Conservation (phyloP, 1,140 invertebrate genomes). For the Microplitis demolitor region DNA sequence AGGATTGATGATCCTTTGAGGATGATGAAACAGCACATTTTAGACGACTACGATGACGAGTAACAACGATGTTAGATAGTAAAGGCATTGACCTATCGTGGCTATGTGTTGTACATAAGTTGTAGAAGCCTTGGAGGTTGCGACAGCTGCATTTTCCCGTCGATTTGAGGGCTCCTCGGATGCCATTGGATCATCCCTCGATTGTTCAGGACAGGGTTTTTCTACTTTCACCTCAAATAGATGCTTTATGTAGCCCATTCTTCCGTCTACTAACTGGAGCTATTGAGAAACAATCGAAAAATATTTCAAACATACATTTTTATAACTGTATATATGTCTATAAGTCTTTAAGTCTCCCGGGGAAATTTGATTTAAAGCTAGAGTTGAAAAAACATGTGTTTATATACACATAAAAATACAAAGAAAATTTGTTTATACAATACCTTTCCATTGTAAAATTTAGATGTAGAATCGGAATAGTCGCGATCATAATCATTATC, state of each 20-base stretch:
- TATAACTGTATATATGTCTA: not conserved
- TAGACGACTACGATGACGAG: not conserved
- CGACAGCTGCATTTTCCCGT: slow-evolving; percentile 46
- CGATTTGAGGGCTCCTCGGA: slow-evolving; percentile 57
- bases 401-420: not conserved
- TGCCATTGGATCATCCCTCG: slow-evolving; percentile 55
- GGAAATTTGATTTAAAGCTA: no score
- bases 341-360: no score
- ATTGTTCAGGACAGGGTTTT: slow-evolving; percentile 66
- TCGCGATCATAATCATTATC: slow-evolving; percentile 40
- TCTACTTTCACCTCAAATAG: slow-evolving; percentile 69
- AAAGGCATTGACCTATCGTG: slow-evolving; percentile 26
- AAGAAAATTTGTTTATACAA: slow-evolving; percentile 14
- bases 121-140: slow-evolving; percentile 28
- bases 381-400: not conserved
- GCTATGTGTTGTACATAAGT: slow-evolving; percentile 22
- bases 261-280: slow-evolving; percentile 45
- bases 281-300: slow-evolving; percentile 28
- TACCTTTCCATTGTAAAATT: slow-evolving; percentile 41
- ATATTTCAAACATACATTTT: not conserved
- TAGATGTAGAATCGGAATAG: slow-evolving; percentile 36
- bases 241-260: slow-evolving; percentile 48
- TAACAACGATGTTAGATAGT: not conserved
- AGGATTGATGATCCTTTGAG: slow-evolving; percentile 9
- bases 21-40: slow-evolving; percentile 3